phyloP scores from a whole-genome alignment of 2,797 vertebrate species.

The Delichon dasypus region DNA sequence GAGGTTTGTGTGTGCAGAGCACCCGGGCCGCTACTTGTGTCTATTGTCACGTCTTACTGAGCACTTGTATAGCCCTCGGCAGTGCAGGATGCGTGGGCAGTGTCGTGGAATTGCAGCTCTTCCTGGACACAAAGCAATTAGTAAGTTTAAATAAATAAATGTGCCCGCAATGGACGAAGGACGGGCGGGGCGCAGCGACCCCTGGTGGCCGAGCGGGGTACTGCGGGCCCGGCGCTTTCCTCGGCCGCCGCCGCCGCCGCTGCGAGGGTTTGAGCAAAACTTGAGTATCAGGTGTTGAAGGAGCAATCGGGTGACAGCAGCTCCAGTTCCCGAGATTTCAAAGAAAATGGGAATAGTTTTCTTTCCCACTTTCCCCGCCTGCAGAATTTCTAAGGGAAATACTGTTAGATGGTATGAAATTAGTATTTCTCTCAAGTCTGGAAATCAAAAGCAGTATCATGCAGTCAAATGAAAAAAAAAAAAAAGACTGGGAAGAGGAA shows the following conservation, averaged over 20 bases:
- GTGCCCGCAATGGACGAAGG: not conserved
- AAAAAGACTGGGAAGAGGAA: not conserved
- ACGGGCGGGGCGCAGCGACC: not conserved
- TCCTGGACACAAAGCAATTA: not conserved
- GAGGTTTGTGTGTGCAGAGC: not conserved
- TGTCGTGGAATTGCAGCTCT: not conserved
- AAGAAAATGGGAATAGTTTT: not conserved
- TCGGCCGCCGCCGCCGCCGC: fast-evolving
- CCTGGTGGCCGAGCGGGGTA: not conserved
- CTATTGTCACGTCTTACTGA: not conserved
- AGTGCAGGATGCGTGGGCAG: not conserved
- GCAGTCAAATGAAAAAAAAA: not conserved
- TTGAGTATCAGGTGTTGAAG: fast-evolving
- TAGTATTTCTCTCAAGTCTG: not conserved
- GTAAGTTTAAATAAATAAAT: not conserved
- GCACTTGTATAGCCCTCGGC: not conserved
- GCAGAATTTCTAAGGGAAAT: not conserved
- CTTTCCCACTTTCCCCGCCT: fast-evolving
- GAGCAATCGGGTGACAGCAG: fast-evolving
- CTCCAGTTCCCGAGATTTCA: not conserved
- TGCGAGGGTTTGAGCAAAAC: not conserved
- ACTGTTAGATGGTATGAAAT: not conserved
- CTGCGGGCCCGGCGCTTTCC: not conserved
- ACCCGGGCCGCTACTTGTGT: not conserved
- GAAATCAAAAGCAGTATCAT: not conserved